Evolutionary conservation across 2,113 vertebrate species (phyloP).

Genomic region (Turdus rufiventris): DNA sequence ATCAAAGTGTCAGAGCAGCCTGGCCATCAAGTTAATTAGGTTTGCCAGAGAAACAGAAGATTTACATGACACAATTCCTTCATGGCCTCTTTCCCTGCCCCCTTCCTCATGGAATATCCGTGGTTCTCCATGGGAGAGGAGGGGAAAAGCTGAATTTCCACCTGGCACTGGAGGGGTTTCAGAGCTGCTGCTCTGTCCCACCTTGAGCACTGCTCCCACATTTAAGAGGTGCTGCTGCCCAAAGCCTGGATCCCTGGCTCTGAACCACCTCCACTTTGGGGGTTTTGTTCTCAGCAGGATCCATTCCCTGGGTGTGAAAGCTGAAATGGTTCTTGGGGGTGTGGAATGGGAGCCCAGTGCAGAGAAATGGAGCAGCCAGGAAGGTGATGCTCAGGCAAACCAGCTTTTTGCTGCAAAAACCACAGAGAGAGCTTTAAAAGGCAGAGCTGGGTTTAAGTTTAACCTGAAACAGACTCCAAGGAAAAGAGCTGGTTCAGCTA

Average conservation of each 20-base stretch:
- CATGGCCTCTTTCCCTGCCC: background rate
- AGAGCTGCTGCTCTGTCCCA: background rate
- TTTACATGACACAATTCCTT: background rate
- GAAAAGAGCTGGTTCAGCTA: rapidly evolving
- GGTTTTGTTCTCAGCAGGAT: background rate
- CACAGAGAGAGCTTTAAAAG: background rate
- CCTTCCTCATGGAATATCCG: background rate
- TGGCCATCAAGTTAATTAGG: background rate
- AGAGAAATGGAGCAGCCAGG: background rate
- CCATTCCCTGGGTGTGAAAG: background rate
- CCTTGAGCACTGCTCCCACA: background rate
- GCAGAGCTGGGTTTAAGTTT: background rate
- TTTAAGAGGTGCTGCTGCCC: background rate
- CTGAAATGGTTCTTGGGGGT: background rate
- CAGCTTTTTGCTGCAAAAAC: background rate
- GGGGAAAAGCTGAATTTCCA: background rate
- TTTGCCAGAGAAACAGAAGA: background rate
- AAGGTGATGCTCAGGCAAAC: background rate
- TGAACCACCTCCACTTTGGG: rapidly evolving
- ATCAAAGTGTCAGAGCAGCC: background rate
- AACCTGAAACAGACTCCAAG: background rate
- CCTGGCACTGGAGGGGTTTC: rapidly evolving
- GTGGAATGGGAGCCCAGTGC: background rate
- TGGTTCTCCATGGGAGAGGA: rapidly evolving
- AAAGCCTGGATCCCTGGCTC: background rate